Conservation (phyloP, 2,113 vertebrate species). For the Tachuris rubrigastra region DNA sequence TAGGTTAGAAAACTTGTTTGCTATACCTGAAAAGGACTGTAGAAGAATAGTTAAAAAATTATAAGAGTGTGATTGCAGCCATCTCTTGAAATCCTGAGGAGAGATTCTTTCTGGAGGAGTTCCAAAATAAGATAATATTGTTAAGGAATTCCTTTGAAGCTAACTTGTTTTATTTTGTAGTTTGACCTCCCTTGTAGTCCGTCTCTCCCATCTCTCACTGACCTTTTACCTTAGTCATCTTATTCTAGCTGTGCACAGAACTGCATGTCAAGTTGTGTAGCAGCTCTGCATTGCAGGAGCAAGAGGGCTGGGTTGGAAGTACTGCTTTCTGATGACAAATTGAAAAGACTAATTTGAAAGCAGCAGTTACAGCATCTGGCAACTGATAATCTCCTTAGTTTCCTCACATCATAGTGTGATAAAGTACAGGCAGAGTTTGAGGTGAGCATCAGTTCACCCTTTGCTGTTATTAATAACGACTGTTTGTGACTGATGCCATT, state of each 20-base stretch:
- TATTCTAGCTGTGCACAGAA: not conserved
- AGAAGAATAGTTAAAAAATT: not conserved
- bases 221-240: not conserved
- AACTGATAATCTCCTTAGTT: not conserved
- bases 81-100: not conserved
- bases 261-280: not conserved
- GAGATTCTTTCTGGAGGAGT: not conserved
- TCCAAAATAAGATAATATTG: not conserved
- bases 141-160: constrained; percentile 35
- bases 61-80: not conserved
- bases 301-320: not conserved
- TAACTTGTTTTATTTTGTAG: not conserved
- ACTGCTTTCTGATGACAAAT: not conserved
- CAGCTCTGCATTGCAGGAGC: not conserved
- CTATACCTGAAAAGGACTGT: not conserved
- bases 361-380: not conserved
- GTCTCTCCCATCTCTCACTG: not conserved
- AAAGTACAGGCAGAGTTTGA: not conserved
- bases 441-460: not conserved
- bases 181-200: not conserved
- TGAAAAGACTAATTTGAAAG: not conserved
- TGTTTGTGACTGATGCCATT: not conserved
- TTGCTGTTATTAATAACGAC: not conserved
- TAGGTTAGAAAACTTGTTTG: not conserved
- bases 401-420: not conserved